Percentiles rank a stretch among this genome's conserved stretches.
phyloP scores from a whole-genome alignment of 1,140 invertebrate genomes.

The Drosophila santomea region DNA sequence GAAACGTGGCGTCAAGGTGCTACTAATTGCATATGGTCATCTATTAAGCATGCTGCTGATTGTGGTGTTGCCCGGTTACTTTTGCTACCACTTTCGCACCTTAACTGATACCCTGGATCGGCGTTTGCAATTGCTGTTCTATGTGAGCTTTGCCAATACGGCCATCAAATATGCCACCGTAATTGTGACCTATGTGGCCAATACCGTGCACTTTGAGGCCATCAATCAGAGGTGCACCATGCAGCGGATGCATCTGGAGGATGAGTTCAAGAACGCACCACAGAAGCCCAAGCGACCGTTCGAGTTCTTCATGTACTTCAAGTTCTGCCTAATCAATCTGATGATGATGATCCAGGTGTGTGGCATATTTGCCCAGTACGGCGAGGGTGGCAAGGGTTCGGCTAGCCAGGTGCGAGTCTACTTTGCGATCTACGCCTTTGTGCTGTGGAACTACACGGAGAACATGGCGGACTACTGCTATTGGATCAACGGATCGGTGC shows the following conservation, averaged over 20 bases:
- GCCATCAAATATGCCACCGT: slow-evolving; percentile 73
- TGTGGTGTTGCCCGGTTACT: slow-evolving; percentile 64
- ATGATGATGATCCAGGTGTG: slow-evolving; percentile 76
- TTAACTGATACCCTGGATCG: slow-evolving; percentile 54
- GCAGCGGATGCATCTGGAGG: slow-evolving; percentile 53
- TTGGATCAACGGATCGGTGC: slow-evolving; percentile 60
- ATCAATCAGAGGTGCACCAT: slow-evolving; percentile 61
- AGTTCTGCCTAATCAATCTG: slow-evolving; percentile 70
- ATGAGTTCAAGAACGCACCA: slow-evolving; percentile 25
- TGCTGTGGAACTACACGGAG: slow-evolving; percentile 79
- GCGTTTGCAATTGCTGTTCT: slow-evolving; percentile 62
- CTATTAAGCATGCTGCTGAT: slow-evolving; percentile 61
- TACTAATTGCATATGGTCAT: slow-evolving; percentile 62
- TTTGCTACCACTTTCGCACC: slow-evolving; percentile 52
- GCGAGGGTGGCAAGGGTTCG: slow-evolving; percentile 5
- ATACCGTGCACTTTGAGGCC: slow-evolving; percentile 64
- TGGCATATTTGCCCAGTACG: slow-evolving; percentile 50
- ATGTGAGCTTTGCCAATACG: slow-evolving; percentile 70
- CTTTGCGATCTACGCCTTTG: slow-evolving; percentile 73
- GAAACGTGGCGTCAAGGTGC: slow-evolving; percentile 10
- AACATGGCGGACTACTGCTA: slow-evolving; percentile 81
- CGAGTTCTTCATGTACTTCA: slow-evolving; percentile 70
- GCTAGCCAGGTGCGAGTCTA: slow-evolving; percentile 43
- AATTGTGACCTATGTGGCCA: slow-evolving; percentile 71
- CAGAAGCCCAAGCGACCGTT: slow-evolving; percentile 38